Evolutionary conservation across 2,888 invertebrate genomes (phyloP).

Genomic region (Melanophora roralis): DNA sequence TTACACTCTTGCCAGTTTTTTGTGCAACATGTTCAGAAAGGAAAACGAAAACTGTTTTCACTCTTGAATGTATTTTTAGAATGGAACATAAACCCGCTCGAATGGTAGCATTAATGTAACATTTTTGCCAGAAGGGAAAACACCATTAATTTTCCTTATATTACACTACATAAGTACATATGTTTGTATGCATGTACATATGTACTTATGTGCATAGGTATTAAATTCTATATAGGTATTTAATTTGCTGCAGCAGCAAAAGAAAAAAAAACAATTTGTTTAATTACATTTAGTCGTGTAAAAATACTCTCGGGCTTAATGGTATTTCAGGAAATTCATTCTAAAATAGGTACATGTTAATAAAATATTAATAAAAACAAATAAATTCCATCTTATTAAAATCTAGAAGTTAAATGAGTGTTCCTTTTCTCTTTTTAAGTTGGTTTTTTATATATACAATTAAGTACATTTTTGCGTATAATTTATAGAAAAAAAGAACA

Average conservation of each 20-base stretch:
- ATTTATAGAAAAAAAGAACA: not conserved
- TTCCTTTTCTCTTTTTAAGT: not conserved
- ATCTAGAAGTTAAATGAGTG: slow-evolving; percentile 22
- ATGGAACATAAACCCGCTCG: too few species aligned
- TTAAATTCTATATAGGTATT: too few species aligned
- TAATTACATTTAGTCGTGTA: slow-evolving; percentile 39
- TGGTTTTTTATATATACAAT: not conserved
- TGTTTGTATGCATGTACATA: too few species aligned
- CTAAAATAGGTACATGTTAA: slow-evolving; percentile 4
- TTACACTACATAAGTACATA: too few species aligned
- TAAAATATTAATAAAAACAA: not conserved
- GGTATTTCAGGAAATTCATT: slow-evolving; percentile 22
- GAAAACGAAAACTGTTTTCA: too few species aligned
- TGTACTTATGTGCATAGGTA: too few species aligned
- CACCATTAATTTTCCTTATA: too few species aligned
- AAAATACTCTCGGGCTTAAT: slow-evolving; percentile 4
- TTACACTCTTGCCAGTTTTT: too few species aligned
- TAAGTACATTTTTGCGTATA: not conserved
- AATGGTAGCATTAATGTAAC: too few species aligned
- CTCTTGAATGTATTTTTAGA: too few species aligned
- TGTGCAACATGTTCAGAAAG: too few species aligned
- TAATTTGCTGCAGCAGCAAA: slow-evolving; percentile 23
- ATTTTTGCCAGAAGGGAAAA: too few species aligned
- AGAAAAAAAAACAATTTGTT: slow-evolving; percentile 44
- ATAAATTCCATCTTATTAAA: slow-evolving; percentile 15